These are phyloP conservation scores for Oreochromis tanganicae DNA, from an alignment of 2,113 vertebrate species.

Conservation along the genomic window DNA sequence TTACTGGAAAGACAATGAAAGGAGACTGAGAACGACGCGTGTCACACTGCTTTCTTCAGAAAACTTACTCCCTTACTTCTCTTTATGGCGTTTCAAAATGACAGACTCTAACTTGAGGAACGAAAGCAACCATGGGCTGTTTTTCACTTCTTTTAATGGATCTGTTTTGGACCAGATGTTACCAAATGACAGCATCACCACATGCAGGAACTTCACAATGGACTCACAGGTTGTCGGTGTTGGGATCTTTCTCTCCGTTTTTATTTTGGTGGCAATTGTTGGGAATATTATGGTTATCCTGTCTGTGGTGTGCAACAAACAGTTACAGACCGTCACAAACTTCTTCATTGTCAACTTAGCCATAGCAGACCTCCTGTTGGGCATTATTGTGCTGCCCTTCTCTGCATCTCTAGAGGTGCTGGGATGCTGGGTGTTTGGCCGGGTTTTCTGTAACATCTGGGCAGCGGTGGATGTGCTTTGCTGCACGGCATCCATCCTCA, in stretches of 20 bases:
- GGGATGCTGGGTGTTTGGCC: conserved; percentile 93
- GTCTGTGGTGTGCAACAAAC: conserved; percentile 91
- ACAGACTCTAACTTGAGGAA: conserved; percentile 80
- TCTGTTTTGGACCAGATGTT: conserved; percentile 32
- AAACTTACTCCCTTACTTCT: conserved; percentile 55
- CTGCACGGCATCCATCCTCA: conserved; percentile 98
- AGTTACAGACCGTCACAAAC: conserved; percentile 95
- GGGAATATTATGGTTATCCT: conserved; percentile 97
- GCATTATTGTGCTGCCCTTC: conserved; percentile 91
- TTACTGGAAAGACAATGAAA: background rate
- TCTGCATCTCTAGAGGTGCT: conserved; percentile 92
- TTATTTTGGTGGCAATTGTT: conserved; percentile 89
- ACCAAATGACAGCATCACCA: conserved; percentile 63
- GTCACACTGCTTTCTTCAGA: background rate
- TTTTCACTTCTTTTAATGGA: conserved; percentile 61
- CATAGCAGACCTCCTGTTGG: conserved; percentile 90
- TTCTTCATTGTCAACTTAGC: conserved; percentile 98
- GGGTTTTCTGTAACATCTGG: conserved; percentile 97
- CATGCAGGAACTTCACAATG: conserved; percentile 72
- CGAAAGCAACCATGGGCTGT: conserved; percentile 79
- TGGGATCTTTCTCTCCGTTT: conserved; percentile 84
- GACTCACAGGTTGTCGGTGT: conserved; percentile 82
- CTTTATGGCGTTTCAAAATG: conserved; percentile 83
- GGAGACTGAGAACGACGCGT: background rate
- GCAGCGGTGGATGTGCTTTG: conserved; percentile 97